Evolutionary conservation across 2,113 vertebrate species (phyloP), one percentile per base, ranked within the genome.

Genomic region (Lepidothrix coronata): DNA sequence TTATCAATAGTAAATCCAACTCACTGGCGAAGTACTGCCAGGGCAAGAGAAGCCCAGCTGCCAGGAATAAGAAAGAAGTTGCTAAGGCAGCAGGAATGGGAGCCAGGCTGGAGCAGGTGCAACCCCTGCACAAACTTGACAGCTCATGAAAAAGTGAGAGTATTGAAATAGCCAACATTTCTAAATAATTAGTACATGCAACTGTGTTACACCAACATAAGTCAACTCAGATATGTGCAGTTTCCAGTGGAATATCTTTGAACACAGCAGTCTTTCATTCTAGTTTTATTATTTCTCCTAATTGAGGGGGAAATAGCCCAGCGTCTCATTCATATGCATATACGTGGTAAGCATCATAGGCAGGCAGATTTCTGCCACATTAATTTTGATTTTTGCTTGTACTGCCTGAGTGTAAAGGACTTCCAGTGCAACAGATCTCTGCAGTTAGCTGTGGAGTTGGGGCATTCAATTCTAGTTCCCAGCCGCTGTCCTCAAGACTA

Each of bases 311-410:
- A 80, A 77, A 59, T 25, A n/a, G 24, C 10, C 24, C 52, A 39
- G 18, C 3, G 24, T 15, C 22, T 66, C 8, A 44, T 58, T 77
- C 28, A 46, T 31, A 9, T 4, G 14, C 0, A 0, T 20, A 18
- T 9, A n/a, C 0, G 0, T 22, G 18, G 39, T 84, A 79, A 72
- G 5, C 14, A 8, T n/a, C 21, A 2, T 3, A 23, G 25, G 51
- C 8, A 31, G 58, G 25, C 28, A 74, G 35, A 87, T 44, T 77
- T 51, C 33, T 81, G 6, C 43, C 73, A 12, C 2, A 54, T 16
- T 54, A 3, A 28, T 37, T 81, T 41, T 63, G 20, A 35, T 15
- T 44, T 80, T 80, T 86, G n/a, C 28, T 28, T 86, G 83, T 37
- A 21, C 22, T 27, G 2, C n/a, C 61, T 17, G 18, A 72, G 7